Base-by-base conservation (phyloP, 2,797 vertebrate species). In the Cercopithecus mitis region DNA sequence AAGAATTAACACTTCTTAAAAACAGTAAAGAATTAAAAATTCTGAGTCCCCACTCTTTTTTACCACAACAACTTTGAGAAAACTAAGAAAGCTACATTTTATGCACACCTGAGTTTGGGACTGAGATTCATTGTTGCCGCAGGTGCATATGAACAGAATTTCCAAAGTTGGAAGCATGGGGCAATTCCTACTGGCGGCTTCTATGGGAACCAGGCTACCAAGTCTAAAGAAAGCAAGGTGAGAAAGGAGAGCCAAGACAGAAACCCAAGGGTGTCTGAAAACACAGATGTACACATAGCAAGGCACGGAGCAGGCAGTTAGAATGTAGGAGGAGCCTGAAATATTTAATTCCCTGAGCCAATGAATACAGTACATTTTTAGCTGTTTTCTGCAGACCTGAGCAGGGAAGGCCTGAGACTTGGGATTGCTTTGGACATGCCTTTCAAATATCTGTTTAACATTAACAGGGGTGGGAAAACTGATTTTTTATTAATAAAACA, bases 81-180 rank as follows among this genome's bases (percentile, higher is more conserved):
- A 89, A 79, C 90, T 96, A 90, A 96, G 76, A 95, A 94, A 94
- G 45, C 89, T 94, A 93, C 24, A 67, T 90, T 93, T 96, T 91
- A 94, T 91, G 72, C 19, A 96, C 76, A 94, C 76, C 91, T 75
- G 91, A 95, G 55, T 96, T 91, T 58, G 57, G 67, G 58, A 55
- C 76, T 58, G 50, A 94, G 83, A 55, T 87, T 95, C 80, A 91
- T 25, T 95, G 83, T 61, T 96, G 80, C 80, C 73, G 33, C 70
- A 77, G 55, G 61, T 93, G 24, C 76, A 88, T 1, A 1, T 72
- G 70, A 93, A 79, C 8, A 43, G 79, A 92, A 91, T 96, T 93
- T 95, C 86, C 91, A 83, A 97, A 91, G 70, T 81, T 77, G 55
- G 70, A 82, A 76, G 22, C 4, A 20, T 47, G 57, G 70, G 83